phyloP scores from a whole-genome alignment of 2,888 invertebrate genomes.

The Dasysyrphus albostriatus region DNA sequence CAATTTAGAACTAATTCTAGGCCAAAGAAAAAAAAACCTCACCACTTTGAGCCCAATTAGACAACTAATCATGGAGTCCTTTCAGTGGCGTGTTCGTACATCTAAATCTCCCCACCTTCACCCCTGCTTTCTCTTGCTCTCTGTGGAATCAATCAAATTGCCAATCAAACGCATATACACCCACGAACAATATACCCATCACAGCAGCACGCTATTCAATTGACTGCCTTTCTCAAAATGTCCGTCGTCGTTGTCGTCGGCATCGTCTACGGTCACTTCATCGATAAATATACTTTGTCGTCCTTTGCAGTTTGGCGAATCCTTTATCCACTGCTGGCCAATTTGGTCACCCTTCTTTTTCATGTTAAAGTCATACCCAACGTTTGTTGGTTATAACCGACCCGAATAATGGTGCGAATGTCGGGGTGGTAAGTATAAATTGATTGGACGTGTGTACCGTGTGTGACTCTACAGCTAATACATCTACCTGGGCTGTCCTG shows the following conservation, averaged over 20 bases:
- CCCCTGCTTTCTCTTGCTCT: neutral
- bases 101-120: neutral
- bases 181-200: slow-evolving; percentile 3
- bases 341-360: slow-evolving; percentile 33
- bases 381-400: neutral
- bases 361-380: neutral
- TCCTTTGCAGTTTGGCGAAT: slow-evolving; percentile 62
- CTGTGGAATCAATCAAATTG: slow-evolving; percentile 61
- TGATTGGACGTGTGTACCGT: slow-evolving; percentile 64
- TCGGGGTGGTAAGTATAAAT: slow-evolving; percentile 48
- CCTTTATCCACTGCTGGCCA: slow-evolving; percentile 58
- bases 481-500: slow-evolving; percentile 13
- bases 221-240: slow-evolving; percentile 53
- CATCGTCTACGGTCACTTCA: neutral
- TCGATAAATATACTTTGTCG: slow-evolving; percentile 48
- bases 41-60: slow-evolving; percentile 52
- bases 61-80: slow-evolving; percentile 51
- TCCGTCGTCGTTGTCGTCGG: neutral
- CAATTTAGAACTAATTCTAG: slow-evolving; percentile 58
- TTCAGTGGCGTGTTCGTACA: slow-evolving; percentile 13
- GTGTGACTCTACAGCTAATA: slow-evolving; percentile 15
- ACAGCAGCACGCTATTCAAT: slow-evolving; percentile 56
- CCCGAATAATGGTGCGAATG: neutral
- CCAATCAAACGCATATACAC: slow-evolving; percentile 47
- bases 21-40: slow-evolving; percentile 24